Percentiles rank a stretch among this genome's conserved stretches.
phyloP scores from a whole-genome alignment of 2,113 vertebrate genomes.

The Dipodomys merriami region DNA sequence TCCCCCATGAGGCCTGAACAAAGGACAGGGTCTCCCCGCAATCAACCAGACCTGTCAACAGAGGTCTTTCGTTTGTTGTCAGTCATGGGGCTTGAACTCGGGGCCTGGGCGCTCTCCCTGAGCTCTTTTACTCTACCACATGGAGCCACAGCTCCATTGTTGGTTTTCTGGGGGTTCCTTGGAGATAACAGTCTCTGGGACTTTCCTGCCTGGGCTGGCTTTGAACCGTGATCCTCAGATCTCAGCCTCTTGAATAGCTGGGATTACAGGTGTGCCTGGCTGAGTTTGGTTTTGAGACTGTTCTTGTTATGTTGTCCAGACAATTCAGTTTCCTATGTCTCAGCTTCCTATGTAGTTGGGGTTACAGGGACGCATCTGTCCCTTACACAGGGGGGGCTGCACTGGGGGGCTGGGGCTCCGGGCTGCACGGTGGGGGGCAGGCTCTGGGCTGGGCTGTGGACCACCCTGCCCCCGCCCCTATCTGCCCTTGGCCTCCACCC shows the following conservation, averaged over 20 bases:
- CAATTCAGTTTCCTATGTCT: background rate
- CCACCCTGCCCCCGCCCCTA: background rate
- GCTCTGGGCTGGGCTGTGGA: background rate
- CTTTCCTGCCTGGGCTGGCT: background rate
- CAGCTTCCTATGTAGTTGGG: background rate
- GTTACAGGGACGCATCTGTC: no score
- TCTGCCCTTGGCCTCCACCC: accelerated
- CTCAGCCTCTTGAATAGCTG: background rate
- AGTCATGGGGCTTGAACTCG: background rate
- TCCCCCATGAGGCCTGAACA: background rate
- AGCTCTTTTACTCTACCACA: no score
- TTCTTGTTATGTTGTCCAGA: background rate
- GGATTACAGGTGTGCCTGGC: background rate
- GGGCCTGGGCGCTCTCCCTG: no score
- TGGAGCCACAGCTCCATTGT: no score
- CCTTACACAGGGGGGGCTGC: background rate
- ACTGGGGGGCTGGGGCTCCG: background rate
- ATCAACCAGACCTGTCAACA: background rate
- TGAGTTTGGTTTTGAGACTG: background rate
- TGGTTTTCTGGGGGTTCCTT: no score
- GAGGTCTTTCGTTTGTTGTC: background rate
- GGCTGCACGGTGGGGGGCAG: background rate
- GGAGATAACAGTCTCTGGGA: no score
- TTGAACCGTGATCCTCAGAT: no score
- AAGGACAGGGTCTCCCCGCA: background rate